phyloP scores from a whole-genome alignment of 1,140 invertebrate genomes.

The Drosophila oshimai region DNA sequence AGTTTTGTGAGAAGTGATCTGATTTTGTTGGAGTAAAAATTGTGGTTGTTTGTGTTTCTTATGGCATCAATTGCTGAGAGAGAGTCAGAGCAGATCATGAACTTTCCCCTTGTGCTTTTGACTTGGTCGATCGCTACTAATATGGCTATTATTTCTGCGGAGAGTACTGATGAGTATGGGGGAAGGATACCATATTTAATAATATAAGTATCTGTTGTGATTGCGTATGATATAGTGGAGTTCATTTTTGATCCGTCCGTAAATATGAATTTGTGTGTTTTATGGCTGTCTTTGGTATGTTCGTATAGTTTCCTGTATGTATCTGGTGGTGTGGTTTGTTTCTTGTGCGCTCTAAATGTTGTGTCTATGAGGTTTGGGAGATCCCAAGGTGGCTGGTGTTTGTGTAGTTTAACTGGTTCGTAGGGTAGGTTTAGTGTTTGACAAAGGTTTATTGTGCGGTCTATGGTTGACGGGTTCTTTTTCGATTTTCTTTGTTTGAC shows the following conservation, averaged over 20 bases:
- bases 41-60: not conserved
- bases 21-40: not conserved
- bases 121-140: not conserved
- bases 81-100: not conserved
- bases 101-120: not conserved
- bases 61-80: too few relatives aligned
- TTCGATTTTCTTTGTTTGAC: not conserved
- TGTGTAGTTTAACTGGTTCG: conserved; percentile 1
- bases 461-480: not conserved
- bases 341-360: not conserved
- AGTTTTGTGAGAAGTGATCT: not conserved
- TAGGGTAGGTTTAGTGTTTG: not conserved
- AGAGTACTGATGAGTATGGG: conserved; percentile 1
- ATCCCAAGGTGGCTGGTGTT: not conserved
- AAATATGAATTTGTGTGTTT: not conserved
- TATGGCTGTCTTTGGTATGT: not conserved
- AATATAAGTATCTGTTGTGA: not conserved
- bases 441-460: not conserved
- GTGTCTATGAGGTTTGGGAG: not conserved
- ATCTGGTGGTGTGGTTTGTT: not conserved
- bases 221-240: not conserved
- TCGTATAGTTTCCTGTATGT: not conserved
- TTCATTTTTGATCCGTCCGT: not conserved
- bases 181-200: conserved; percentile 2
- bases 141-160: not conserved